These are phyloP conservation scores for Zaprionus davidi DNA, from an alignment of 1,140 invertebrate species.

Conservation along the genomic window DNA sequence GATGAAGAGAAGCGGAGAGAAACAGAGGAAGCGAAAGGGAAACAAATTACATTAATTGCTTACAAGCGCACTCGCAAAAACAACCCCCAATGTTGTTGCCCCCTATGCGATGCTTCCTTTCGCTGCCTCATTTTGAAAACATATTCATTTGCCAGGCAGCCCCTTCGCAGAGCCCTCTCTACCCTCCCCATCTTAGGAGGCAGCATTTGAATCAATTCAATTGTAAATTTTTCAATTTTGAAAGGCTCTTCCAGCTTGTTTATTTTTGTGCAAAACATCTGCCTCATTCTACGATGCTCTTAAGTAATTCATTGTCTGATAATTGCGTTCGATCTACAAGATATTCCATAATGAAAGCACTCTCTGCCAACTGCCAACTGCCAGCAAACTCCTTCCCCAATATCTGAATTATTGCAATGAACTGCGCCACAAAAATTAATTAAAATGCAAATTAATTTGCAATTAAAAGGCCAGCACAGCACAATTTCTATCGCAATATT, in stretches of 20 bases:
- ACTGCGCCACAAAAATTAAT: conserved; percentile 56
- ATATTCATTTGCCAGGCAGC: conserved; percentile 43
- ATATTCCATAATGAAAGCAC: conserved; percentile 24
- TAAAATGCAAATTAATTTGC: conserved; percentile 77
- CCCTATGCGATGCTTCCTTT: neutral
- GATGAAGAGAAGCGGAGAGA: neutral
- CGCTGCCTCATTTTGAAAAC: conserved; percentile 34
- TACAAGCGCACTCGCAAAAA: conserved; percentile 29
- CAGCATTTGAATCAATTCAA: conserved; percentile 47
- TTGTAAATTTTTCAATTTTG: conserved; percentile 62
- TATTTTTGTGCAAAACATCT: conserved; percentile 53
- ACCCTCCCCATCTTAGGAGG: neutral
- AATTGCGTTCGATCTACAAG: conserved; percentile 58
- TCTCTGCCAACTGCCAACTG: neutral
- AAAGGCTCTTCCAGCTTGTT: conserved; percentile 17
- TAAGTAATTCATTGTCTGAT: conserved; percentile 51
- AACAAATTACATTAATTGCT: conserved; percentile 79
- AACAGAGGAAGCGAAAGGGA: conserved; percentile 3
- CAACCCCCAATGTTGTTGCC: conserved; percentile 18
- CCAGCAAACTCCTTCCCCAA: neutral
- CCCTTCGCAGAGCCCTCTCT: neutral
- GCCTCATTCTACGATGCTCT: conserved; percentile 17
- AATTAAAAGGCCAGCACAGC: conserved; percentile 58
- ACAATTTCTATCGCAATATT: conserved; percentile 19
- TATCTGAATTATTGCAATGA: conserved; percentile 24